Percentiles rank a stretch among this genome's conserved stretches.
phyloP scores from a whole-genome alignment of 2,888 invertebrate genomes.

The Coecobrya sp. region DNA sequence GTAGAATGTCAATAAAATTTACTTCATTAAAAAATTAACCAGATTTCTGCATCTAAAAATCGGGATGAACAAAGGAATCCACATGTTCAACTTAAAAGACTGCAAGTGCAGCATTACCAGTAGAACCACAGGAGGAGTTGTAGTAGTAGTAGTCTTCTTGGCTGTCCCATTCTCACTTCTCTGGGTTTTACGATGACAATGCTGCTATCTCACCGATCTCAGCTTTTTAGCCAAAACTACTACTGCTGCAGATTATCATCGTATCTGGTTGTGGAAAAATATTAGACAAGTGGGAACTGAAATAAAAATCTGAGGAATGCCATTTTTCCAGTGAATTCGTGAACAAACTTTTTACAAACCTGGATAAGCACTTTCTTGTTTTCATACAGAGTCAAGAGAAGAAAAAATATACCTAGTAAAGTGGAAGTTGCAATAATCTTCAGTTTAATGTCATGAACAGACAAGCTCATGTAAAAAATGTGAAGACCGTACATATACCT shows the following conservation, averaged over 20 bases:
- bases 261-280: conserved; percentile 25
- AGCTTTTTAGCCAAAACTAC: not conserved
- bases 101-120: not conserved
- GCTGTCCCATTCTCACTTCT: conserved; percentile 17
- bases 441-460: not conserved
- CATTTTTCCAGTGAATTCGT: conserved; percentile 67
- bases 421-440: conserved; percentile 4
- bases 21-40: conserved; percentile 75
- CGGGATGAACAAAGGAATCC: conserved; percentile 63
- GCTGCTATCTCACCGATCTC: conserved; percentile 31
- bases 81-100: conserved; percentile 23
- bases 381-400: not conserved
- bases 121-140: not conserved
- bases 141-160: conserved; percentile 18
- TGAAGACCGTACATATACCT: not conserved
- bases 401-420: not conserved
- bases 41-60: conserved; percentile 73
- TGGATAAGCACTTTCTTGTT: conserved; percentile 36
- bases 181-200: conserved; percentile 47
- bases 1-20: conserved; percentile 75
- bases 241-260: not conserved
- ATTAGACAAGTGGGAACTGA: conserved; percentile 57
- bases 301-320: conserved; percentile 74
- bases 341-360: conserved; percentile 9
- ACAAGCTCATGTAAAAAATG: conserved; percentile 15